Base-by-base conservation (phyloP, 2,888 invertebrate genomes). In the Temnothorax ravouxi region DNA sequence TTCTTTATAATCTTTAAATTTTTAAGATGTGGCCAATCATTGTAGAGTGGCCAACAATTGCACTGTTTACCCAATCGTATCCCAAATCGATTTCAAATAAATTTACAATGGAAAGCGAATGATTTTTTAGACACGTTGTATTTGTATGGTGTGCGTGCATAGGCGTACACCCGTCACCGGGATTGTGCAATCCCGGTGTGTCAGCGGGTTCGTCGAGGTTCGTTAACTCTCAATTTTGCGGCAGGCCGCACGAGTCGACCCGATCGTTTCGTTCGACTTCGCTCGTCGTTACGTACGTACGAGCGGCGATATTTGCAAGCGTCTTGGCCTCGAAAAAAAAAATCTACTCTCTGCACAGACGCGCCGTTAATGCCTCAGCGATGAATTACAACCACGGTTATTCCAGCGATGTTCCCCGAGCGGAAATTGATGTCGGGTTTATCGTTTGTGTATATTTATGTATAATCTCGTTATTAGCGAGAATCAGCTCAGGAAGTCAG, bases 181-280 rank as follows among this genome's bases (percentile, higher is more conserved):
- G 86, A 88, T 90, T 87, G 89, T 88, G 88, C 82, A 90, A 89
- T 29, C 85, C 29, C 59, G 74, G 72, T 79, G 86, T 88, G 91
- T 92, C 90, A 89, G 90, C 88, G 86, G 80, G 87, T 90, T 89
- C 89, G 88, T 90, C 88, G 88, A 90, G 91, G 92, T 93, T 93
- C 92, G 92, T 93, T 93, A 93, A 93, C 93, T 93, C 93, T 93
- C 92, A 93, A 92, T 93, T 93, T 93, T 90, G 92, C 89, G 88
- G 88, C 84, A 84, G 74, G 79, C 72, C 81, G 86, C 87, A 83
- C 86, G 86, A 84, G 89, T 85, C 87, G 87, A 85, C 59, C 61
- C 75, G 83, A 83, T 77, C 77, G 56, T 81, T 61, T 66, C 21
- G 66, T 74, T 72, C 66, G 69, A 59, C 61, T 77, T 80, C 84